A percentile compares a stretch with the other conserved stretches of the same genome.
Conservation (phyloP, 2,113 vertebrate genomes). For the Cryptoleucopteryx plumbea region DNA sequence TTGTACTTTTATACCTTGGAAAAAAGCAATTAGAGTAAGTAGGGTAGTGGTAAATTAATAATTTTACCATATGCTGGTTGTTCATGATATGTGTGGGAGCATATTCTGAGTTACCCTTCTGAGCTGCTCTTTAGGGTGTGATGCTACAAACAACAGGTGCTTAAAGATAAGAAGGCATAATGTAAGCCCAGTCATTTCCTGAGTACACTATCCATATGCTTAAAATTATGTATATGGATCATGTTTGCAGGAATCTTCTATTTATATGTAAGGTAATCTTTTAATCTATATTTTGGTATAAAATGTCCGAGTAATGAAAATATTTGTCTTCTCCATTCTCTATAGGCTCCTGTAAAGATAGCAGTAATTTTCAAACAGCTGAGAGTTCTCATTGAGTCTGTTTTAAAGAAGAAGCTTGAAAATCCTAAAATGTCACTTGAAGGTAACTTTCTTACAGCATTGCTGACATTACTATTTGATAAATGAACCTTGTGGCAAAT, state of each 20-base stretch:
- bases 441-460: slow-evolving; percentile 75
- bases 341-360: slow-evolving; percentile 93
- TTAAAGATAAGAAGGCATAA: neutral
- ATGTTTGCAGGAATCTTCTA: neutral
- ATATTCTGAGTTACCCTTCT: neutral
- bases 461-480: neutral
- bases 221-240: neutral
- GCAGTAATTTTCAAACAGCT: slow-evolving; percentile 98
- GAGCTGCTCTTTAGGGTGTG: neutral
- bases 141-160: neutral
- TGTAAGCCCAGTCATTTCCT: neutral
- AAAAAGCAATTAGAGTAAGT: neutral
- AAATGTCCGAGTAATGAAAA: neutral
- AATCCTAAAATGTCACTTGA: slow-evolving; percentile 93
- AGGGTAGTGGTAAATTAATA: neutral
- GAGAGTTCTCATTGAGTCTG: slow-evolving; percentile 88
- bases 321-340: neutral
- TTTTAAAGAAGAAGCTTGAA: slow-evolving; percentile 91
- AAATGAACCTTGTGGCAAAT: neutral
- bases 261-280: neutral
- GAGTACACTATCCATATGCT: neutral
- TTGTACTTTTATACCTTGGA: neutral
- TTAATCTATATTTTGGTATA: neutral
- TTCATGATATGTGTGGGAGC: neutral
- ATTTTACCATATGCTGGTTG: neutral